Evolutionary conservation across 2,113 vertebrate species (phyloP), one percentile per base, ranked within the genome.

Genomic region (Crotalus viridis): DNA sequence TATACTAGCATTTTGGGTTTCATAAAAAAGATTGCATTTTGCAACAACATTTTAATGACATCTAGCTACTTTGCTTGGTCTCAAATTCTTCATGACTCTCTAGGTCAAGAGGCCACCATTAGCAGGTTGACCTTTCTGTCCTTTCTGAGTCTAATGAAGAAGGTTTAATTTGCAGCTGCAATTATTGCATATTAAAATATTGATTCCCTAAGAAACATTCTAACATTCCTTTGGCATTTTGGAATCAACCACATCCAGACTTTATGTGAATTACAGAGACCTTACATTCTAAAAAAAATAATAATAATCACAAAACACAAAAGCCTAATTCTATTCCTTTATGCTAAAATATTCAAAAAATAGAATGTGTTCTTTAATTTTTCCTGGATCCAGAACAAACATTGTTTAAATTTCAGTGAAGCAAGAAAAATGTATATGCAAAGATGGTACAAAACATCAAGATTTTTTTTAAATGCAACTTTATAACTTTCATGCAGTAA

Each of bases 161-260:
- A 56, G 96, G 97, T 98, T 97, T 97, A 97, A 97, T 94, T 95
- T 97, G 93, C 96, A 97, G 97, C 96, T 97, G 96, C 95, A 97
- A 97, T 98, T 97, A 97, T 98, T 98, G 96, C 97, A 97, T 97
- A 97, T 98, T 97, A 98, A 98, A 97, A 96, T 97, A 98, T 98
- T 97, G 97, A 98, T 98, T 98, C 97, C 94, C 94, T 95, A 95
- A 97, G 95, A 96, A 97, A 96, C 92, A 87, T 92, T 97, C 93
- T 96, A 98, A 97, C 96, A 96, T 97, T 96, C 97, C 96, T 96
- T 92, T 94, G 91, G 97, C 97, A 97, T 98, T 97, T 97, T 95
- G 94, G 69, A 96, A 96, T 97, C 97, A 97, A 95, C 93, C 93
- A 95, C 57, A 39, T 97, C 92, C 89, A 96, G 95, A 95, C 90